Evolutionary conservation across 2,888 invertebrate genomes (phyloP), one percentile per base, ranked within the genome.

Genomic region (Esperia sulphurella): DNA sequence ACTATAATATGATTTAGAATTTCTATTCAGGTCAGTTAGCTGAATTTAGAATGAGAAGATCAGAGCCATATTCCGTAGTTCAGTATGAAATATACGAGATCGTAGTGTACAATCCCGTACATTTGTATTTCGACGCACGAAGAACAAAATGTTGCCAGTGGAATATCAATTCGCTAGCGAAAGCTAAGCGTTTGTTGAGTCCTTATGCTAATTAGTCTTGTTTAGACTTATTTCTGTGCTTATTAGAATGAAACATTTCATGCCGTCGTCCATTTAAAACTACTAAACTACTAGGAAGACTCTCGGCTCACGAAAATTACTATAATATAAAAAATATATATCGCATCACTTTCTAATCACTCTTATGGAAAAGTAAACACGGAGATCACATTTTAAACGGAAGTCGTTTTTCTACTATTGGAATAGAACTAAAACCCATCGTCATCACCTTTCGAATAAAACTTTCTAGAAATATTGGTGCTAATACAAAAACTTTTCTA

Each of bases 81-180:
- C 57, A 61, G 63, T 67, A 65, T 58, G 61, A 62, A 63, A 70
- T 67, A 65, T 58, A 55, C 56, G 63, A 55, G 60, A 58, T 68
- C 71, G 61, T 64, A 53, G 55, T 21, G 21, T 21, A 21, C 21
- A 21, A 21, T 21, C 21, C 3, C 21, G 55, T 42, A 59, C 64
- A 68, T 68, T 76, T 75, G 71, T 66, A 66, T 72, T 72, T 64
- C 71, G 55, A 62, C 63, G 67, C 75, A 76, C 72, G 74, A 59
- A 37, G 44, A 61, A 51, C 44, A 48, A 46, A 55, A 57, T 56
- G 61, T 50, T 68, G 76, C 70, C 61, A 49, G 63, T 63, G 70
- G 79, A 79, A 79, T 80, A 76, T 72, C 74, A 80, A 80, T 75
- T 77, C 71, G 68, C 58, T 57, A 68, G 65, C 64, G 60, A 51